Evolutionary conservation across 1,140 invertebrate genomes (phyloP), one percentile per base, ranked within the genome.

Genomic region (Stegodyphus dumicola): DNA sequence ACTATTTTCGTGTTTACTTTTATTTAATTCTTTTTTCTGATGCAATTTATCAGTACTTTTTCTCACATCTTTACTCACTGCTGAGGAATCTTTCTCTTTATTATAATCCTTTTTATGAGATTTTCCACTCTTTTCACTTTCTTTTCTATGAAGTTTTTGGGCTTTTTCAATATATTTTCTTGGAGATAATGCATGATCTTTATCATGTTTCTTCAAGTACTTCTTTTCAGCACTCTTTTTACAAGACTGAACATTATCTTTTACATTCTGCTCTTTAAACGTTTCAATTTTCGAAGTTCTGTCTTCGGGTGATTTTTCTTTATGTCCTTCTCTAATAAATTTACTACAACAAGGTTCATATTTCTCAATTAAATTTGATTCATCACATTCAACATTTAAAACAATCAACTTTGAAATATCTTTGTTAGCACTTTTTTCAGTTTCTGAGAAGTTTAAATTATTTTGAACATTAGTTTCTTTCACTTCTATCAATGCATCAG

Each of bases 1-100:
- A 3, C 33, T 90, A 77, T 67, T 18, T 74, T 83, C 69, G 11
- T 17, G 56, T 54, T 74, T 88, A 13, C 73, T 83, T 87, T 67
- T 67, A 60, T 56, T 85, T 70, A 6, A 64, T 69, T 65, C 69
- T 74, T 79, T 87, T 69, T 66, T 11, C 77, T 78, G 88, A 88
- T 70, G 33, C 9, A 64, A 5, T 53, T 81, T 85, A 60, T 17
- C 18, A 9, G 6, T 11, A 77, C 17, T 51, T 48, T 54, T 85
- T n/a, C 6, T 53, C 60, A 6, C 17, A 77, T 60, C 76, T 74
- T 75, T 64, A 52, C 0, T 33, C 65, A 66, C 51, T 13, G 60
- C 71, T 73, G 86, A 33, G 3, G 33, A 33, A 33, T 33, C 33
- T 33, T 33, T 33, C 33, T 33, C 33, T 33, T 33, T 33, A 33